These are phyloP conservation scores for Aspidiotus rigidus DNA, from an alignment of 2,888 invertebrate species.

Conservation along the genomic window DNA sequence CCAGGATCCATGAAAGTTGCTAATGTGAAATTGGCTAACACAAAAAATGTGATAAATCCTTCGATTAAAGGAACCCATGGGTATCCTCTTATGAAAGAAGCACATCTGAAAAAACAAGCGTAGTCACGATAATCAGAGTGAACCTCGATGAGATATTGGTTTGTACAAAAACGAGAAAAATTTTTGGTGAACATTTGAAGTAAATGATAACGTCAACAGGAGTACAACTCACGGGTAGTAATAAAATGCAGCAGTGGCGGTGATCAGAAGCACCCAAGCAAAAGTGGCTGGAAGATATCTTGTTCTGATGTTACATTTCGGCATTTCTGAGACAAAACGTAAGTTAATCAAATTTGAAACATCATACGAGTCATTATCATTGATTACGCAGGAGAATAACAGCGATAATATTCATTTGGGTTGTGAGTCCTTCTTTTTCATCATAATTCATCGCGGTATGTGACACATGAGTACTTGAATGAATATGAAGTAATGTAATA, in stretches of 20 bases:
- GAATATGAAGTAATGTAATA: too few relatives aligned
- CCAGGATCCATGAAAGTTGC: constrained; percentile 99
- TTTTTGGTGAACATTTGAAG: not conserved
- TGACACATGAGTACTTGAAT: too few relatives aligned
- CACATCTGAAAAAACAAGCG: constrained; percentile 58
- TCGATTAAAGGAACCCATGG: constrained; percentile 89
- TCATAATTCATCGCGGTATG: too few relatives aligned
- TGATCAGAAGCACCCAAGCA: constrained; percentile 92
- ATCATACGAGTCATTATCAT: too few relatives aligned
- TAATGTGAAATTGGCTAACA: constrained; percentile 94
- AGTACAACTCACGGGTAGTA: constrained; percentile 83
- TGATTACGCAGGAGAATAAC: too few relatives aligned
- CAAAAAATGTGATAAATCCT: constrained; percentile 91
- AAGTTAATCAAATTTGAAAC: not conserved
- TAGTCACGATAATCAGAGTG: constrained; percentile 16
- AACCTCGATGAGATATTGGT: not conserved
- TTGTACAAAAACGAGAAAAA: not conserved
- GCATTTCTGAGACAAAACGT: constrained; percentile 51
- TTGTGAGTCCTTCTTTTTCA: too few relatives aligned
- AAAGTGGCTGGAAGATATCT: constrained; percentile 96
- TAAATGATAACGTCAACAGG: too few relatives aligned
- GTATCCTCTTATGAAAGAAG: constrained; percentile 69
- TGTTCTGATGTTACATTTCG: constrained; percentile 93
- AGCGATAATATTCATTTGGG: too few relatives aligned
- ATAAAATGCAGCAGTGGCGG: constrained; percentile 89